These are phyloP conservation scores for Etheostoma perlongum DNA, from an alignment of 2,797 vertebrate species.

Conservation along the genomic window DNA sequence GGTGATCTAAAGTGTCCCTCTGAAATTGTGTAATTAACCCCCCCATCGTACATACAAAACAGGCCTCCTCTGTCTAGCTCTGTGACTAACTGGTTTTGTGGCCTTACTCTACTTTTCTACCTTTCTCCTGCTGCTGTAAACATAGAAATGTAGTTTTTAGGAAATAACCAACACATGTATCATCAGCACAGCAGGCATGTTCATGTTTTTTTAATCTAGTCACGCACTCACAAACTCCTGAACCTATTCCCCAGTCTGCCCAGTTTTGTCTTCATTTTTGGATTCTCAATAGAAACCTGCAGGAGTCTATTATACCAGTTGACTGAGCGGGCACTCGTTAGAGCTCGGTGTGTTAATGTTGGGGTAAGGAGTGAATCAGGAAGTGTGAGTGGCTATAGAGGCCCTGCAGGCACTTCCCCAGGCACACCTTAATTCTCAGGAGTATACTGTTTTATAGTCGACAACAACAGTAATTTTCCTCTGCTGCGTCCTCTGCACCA, in stretches of 20 bases:
- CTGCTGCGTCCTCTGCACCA: neutral
- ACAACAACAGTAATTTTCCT: constrained; percentile 42
- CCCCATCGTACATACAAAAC: constrained; percentile 1
- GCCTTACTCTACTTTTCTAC: neutral
- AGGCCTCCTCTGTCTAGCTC: constrained; percentile 5
- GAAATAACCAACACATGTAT: neutral
- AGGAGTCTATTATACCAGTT: constrained; percentile 40
- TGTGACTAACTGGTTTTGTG: constrained; percentile 27
- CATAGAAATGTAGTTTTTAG: neutral
- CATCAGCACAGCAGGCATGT: neutral
- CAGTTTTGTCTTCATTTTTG: neutral
- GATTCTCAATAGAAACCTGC: constrained; percentile 28
- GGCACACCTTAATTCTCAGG: constrained; percentile 38
- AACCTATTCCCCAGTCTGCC: neutral
- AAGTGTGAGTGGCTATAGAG: constrained; percentile 44
- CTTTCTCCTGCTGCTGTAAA: neutral
- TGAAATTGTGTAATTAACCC: constrained; percentile 12
- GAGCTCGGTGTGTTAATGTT: constrained; percentile 41
- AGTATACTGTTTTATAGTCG: constrained; percentile 17
- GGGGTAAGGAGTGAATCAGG: constrained; percentile 46
- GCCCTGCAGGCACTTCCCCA: constrained; percentile 32
- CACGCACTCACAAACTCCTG: neutral
- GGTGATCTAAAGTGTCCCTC: neutral
- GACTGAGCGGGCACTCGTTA: constrained; percentile 57
- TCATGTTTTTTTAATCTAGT: neutral